A percentile compares a stretch with the other conserved stretches of the same genome.
phyloP scores from a whole-genome alignment of 1,140 invertebrate species.

The Aricia agestis region DNA sequence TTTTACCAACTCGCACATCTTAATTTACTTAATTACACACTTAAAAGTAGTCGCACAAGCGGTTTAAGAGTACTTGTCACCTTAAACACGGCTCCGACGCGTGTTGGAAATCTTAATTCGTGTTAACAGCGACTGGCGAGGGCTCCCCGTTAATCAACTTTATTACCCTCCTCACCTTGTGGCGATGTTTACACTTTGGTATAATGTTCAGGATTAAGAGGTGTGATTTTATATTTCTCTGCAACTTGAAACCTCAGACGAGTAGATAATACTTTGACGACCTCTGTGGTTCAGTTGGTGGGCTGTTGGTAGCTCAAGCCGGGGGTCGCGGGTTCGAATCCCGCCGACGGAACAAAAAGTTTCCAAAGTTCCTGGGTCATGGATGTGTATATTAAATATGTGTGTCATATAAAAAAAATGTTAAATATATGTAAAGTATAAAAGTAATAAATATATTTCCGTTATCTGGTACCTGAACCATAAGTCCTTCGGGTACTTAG shows the following conservation, averaged over 20 bases:
- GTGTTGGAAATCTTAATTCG: conserved; percentile 45
- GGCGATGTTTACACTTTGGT: background rate
- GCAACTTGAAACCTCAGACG: background rate
- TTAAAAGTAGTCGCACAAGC: conserved; percentile 7
- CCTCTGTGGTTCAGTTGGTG: too few relatives aligned
- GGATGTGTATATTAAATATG: too few relatives aligned
- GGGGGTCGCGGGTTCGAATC: too few relatives aligned
- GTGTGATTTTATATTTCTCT: background rate
- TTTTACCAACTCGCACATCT: background rate
- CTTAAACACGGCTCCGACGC: conserved; percentile 26
- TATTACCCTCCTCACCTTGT: conserved; percentile 10
- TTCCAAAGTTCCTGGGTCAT: too few relatives aligned
- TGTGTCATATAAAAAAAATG: too few relatives aligned
- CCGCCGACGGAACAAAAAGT: too few relatives aligned
- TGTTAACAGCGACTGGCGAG: conserved; percentile 33
- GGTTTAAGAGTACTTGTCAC: conserved; percentile 36
- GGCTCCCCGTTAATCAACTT: conserved; percentile 34
- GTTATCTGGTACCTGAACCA: too few relatives aligned
- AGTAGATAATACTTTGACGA: too few relatives aligned
- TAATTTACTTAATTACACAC: background rate
- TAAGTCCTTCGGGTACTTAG: too few relatives aligned
- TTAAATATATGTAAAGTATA: too few relatives aligned
- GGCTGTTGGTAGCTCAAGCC: too few relatives aligned
- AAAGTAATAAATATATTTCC: too few relatives aligned
- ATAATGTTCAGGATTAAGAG: background rate